phyloP scores from a whole-genome alignment of 2,797 vertebrate genomes.

The Sebastes elongatus region DNA sequence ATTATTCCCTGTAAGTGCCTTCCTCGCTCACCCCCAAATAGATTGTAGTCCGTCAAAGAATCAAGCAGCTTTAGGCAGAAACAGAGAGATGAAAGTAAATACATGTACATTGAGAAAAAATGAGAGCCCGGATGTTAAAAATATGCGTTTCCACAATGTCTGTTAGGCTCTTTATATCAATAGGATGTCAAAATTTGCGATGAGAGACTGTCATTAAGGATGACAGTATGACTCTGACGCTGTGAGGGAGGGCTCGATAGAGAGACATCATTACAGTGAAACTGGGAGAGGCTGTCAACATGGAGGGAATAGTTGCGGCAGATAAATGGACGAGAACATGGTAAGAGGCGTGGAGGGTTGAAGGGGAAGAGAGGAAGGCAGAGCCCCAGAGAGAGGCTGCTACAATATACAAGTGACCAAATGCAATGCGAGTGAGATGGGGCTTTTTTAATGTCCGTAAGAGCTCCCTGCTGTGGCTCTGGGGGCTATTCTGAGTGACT shows the following conservation, averaged over 20 bases:
- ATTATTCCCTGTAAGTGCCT: constrained; percentile 51
- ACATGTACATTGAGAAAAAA: not conserved
- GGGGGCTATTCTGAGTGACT: not conserved
- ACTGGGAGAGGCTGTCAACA: constrained; percentile 24
- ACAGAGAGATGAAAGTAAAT: constrained; percentile 31
- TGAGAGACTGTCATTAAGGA: constrained; percentile 35
- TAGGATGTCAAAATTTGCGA: constrained; percentile 18
- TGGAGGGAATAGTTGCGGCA: constrained; percentile 11
- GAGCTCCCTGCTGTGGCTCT: not conserved
- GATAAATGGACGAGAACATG: constrained; percentile 20
- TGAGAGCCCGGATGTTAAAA: constrained; percentile 2
- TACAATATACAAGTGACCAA: constrained; percentile 41
- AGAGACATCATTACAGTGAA: constrained; percentile 47
- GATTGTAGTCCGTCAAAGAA: constrained; percentile 35
- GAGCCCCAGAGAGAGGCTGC: constrained; percentile 24
- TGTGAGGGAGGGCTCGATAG: constrained; percentile 34
- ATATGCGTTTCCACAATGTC: constrained; percentile 7
- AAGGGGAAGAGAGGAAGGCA: not conserved
- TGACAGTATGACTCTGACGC: constrained; percentile 31
- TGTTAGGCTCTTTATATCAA: constrained; percentile 7
- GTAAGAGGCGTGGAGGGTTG: not conserved
- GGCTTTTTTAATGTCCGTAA: not conserved
- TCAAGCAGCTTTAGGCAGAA: constrained; percentile 29
- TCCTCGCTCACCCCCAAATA: constrained; percentile 34
- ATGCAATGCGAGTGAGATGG: constrained; percentile 26